A percentile compares a stretch with the other conserved stretches of the same genome.
Evolutionary conservation across 2,113 vertebrate species (phyloP).

Genomic region (Chelonoidis abingdonii): DNA sequence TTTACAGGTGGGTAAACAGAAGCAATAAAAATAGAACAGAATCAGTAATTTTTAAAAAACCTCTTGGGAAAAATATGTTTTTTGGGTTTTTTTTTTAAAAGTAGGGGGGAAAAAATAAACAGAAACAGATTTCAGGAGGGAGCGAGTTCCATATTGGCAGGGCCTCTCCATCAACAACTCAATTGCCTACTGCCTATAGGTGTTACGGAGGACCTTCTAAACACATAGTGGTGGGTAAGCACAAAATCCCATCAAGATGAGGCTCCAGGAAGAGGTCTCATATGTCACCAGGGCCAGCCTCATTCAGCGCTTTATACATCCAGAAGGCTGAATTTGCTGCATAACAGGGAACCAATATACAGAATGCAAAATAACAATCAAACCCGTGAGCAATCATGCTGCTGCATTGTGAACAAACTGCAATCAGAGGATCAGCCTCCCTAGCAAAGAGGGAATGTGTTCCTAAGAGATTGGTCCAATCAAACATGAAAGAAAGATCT

Average conservation of each 20-base stretch:
- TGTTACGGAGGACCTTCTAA: not conserved
- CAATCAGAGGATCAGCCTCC: not conserved
- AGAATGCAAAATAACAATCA: not conserved
- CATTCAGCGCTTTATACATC: not conserved
- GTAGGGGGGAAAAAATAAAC: not conserved
- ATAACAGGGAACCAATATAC: not conserved
- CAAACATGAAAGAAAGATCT: not conserved
- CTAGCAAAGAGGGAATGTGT: not conserved
- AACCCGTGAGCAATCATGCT: not conserved
- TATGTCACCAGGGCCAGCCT: not conserved
- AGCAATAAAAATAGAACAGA: not conserved
- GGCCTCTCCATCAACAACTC: too few species aligned
- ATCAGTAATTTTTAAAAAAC: not conserved
- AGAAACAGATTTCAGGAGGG: not conserved
- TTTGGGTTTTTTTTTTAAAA: not conserved
- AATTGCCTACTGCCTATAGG: too few species aligned
- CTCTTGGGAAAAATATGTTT: not conserved
- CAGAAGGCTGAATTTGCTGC: not conserved
- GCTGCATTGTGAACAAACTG: not conserved
- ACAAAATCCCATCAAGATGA: not conserved
- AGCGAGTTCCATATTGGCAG: not conserved
- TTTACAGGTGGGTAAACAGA: not conserved
- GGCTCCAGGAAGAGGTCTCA: not conserved
- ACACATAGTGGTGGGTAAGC: not conserved
- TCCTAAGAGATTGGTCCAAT: not conserved